Percentiles rank a stretch among this genome's conserved stretches.
Evolutionary conservation across 2,113 vertebrate genomes (phyloP).

Genomic region (Ceyx margarethae): DNA sequence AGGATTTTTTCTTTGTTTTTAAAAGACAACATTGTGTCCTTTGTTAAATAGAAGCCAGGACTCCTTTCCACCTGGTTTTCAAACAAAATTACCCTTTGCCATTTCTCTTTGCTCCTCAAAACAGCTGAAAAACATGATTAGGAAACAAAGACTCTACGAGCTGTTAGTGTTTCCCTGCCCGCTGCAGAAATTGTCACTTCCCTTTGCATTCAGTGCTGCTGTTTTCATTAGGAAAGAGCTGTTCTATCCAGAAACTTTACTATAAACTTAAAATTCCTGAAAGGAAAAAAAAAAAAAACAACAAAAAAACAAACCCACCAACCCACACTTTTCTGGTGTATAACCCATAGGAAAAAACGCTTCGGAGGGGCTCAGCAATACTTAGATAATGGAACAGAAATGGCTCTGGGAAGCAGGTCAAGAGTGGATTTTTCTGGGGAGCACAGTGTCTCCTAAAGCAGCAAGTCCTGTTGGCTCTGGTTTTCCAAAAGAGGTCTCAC

Average conservation of each 20-base stretch:
- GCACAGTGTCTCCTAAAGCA: background rate
- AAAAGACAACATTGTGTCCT: accelerated
- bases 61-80: background rate
- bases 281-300: background rate
- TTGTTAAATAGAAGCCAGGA: background rate
- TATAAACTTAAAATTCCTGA: background rate
- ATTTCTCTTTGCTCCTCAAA: background rate
- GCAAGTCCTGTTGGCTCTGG: accelerated
- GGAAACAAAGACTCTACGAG: background rate
- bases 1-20: background rate
- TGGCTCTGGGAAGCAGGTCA: accelerated
- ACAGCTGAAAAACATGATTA: background rate
- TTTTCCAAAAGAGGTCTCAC: background rate
- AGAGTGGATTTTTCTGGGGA: background rate
- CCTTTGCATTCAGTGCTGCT: background rate
- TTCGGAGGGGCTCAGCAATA: background rate
- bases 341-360: background rate
- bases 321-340: background rate
- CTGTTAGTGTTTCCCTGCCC: background rate
- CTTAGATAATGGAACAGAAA: background rate
- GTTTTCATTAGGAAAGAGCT: background rate
- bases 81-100: background rate
- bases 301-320: too few relatives aligned
- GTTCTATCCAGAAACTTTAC: background rate
- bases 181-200: background rate